A percentile compares a stretch with the other conserved stretches of the same genome.
These are phyloP conservation scores for Phrynocephalus vlangalii DNA, from an alignment of 2,797 vertebrate species.

Conservation along the genomic window DNA sequence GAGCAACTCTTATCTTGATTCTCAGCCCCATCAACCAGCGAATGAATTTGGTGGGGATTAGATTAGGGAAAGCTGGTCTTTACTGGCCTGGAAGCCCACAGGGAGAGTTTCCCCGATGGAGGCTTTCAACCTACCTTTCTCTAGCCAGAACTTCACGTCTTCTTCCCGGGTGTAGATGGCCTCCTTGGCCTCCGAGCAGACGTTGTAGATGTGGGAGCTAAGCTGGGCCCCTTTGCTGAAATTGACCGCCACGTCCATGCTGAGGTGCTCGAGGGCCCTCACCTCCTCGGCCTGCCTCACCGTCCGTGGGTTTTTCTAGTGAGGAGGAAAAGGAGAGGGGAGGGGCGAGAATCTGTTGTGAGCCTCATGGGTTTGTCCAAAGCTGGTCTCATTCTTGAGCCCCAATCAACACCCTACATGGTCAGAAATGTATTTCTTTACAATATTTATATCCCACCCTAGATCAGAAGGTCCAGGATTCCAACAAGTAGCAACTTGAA, in stretches of 20 bases:
- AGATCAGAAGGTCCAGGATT: no score
- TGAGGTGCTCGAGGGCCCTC: slow-evolving; percentile 85
- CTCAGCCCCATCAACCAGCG: no score
- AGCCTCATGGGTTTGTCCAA: neutral
- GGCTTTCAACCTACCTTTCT: slow-evolving; percentile 81
- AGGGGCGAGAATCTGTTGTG: neutral
- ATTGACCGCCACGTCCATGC: slow-evolving; percentile 90
- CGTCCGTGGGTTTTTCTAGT: slow-evolving; percentile 92
- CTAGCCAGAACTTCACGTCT: slow-evolving; percentile 92
- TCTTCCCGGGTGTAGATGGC: slow-evolving; percentile 91
- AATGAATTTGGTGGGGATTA: no score
- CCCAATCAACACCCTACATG: no score
- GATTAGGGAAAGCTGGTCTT: no score
- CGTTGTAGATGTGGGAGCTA: slow-evolving; percentile 90
- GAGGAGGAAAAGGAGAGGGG: neutral
- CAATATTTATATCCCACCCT: no score
- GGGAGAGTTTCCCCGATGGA: neutral
- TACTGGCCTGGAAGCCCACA: neutral
- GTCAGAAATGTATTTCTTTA: no score
- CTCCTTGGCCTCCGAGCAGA: slow-evolving; percentile 90
- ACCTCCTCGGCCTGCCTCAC: slow-evolving; percentile 92
- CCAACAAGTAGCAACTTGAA: no score
- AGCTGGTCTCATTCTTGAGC: no score
- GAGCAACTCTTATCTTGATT: no score
- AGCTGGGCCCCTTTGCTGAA: slow-evolving; percentile 89